Percentiles rank a stretch among this genome's conserved stretches.
Conservation (phyloP, 2,797 vertebrate species). For the Rhinoraja longicauda region DNA sequence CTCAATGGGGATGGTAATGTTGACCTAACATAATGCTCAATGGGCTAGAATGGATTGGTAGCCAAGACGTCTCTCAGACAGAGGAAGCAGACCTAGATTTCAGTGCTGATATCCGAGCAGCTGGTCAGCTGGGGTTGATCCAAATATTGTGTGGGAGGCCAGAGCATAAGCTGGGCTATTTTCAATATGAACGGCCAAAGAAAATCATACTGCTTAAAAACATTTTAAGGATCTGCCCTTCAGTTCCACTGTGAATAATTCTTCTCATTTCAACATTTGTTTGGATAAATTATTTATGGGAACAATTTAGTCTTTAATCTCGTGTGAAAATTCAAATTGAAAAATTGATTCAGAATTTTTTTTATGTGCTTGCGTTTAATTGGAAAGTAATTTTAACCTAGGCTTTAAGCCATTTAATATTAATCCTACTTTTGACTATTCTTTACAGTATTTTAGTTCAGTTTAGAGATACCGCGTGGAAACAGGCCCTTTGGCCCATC, state of each 20-base stretch:
- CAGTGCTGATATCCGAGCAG: neutral
- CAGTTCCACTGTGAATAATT: neutral
- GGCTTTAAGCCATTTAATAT: neutral
- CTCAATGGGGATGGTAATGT: too few relatives aligned
- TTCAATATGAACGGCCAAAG: neutral
- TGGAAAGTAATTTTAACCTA: too few relatives aligned
- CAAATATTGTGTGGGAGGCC: neutral
- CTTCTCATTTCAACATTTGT: neutral
- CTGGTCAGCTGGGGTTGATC: neutral
- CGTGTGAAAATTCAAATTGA: neutral
- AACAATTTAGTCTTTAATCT: neutral
- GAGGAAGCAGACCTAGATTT: neutral
- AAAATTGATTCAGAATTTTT: neutral
- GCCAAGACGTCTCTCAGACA: neutral
- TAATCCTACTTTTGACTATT: neutral
- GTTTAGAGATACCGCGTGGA: too few relatives aligned
- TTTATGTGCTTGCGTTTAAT: neutral
- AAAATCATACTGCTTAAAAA: neutral
- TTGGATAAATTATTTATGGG: neutral
- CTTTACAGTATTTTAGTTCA: neutral
- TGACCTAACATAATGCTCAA: too few relatives aligned
- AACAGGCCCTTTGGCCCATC: too few relatives aligned
- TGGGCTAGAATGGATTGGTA: neutral
- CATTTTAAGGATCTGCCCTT: neutral
- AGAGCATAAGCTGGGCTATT: neutral